A percentile compares a stretch with the other conserved stretches of the same genome.
Evolutionary conservation across 2,888 invertebrate genomes (phyloP).

Genomic region (Candidula unifasciata): DNA sequence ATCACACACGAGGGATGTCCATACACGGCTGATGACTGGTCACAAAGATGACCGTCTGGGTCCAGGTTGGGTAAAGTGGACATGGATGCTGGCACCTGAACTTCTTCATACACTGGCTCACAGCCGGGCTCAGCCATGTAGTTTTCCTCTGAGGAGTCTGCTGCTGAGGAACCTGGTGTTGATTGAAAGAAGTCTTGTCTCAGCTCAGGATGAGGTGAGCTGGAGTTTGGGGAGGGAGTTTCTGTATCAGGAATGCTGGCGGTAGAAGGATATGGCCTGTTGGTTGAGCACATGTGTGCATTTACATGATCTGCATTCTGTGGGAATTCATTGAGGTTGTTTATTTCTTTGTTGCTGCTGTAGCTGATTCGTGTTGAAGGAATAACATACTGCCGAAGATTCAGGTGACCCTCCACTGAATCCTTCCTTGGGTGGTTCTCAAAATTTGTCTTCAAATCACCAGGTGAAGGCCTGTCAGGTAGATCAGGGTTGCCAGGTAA

Average conservation of each 20-base stretch:
- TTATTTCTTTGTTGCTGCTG: constrained; percentile 26
- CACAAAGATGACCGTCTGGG: background rate
- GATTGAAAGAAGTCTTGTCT: constrained; percentile 9
- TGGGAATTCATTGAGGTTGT: background rate
- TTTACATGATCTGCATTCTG: background rate
- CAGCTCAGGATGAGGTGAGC: constrained; percentile 55
- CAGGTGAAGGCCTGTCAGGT: constrained; percentile 13
- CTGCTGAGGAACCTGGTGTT: background rate
- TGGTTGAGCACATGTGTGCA: constrained; percentile 24
- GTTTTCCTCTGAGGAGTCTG: background rate
- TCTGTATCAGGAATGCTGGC: constrained; percentile 36
- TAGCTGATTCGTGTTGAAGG: constrained; percentile 14
- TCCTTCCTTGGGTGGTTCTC: constrained; percentile 5
- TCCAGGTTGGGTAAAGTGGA: background rate
- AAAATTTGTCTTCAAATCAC: background rate
- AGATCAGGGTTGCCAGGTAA: constrained; percentile 53
- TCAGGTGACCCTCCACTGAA: constrained; percentile 18
- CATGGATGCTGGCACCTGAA: background rate
- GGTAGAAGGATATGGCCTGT: constrained; percentile 37
- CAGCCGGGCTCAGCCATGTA: background rate
- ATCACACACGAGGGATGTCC: constrained; percentile 45
- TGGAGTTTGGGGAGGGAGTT: constrained; percentile 36
- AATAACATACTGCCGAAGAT: constrained; percentile 44
- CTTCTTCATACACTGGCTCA: constrained; percentile 13
- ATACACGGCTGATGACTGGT: background rate